These are phyloP conservation scores for Platalea minor DNA, from an alignment of 2,797 vertebrate genomes.

Conservation along the genomic window DNA sequence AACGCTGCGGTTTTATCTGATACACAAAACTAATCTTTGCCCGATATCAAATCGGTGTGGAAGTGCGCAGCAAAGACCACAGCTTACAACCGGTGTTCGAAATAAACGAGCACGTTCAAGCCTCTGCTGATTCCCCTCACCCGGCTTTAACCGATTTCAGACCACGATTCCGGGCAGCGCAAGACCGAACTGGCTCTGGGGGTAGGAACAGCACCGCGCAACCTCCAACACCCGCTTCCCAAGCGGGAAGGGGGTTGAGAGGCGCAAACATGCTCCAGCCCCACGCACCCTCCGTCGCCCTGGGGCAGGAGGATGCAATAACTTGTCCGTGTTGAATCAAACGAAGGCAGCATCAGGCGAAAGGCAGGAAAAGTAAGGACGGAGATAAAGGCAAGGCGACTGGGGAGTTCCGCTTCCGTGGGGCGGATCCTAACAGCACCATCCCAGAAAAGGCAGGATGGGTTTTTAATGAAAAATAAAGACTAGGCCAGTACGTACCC, in stretches of 20 bases:
- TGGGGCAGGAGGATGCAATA: not conserved
- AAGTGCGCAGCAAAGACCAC: not conserved
- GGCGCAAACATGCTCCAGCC: not conserved
- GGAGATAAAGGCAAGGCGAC: accelerated
- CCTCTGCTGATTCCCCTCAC: not conserved
- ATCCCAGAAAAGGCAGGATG: not conserved
- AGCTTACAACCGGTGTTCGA: not conserved
- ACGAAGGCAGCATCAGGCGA: accelerated
- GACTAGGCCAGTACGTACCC: not conserved
- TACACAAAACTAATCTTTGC: accelerated
- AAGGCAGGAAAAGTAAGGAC: not conserved
- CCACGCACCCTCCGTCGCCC: accelerated
- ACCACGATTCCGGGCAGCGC: not conserved
- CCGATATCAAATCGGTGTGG: accelerated
- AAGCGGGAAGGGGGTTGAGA: not conserved
- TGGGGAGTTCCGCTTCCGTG: not conserved
- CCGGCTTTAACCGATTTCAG: not conserved
- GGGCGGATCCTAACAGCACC: accelerated
- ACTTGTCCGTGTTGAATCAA: accelerated
- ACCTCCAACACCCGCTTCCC: accelerated
- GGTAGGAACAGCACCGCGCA: accelerated
- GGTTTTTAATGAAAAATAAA: not conserved
- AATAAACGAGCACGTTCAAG: no score
- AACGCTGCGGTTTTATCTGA: not conserved
- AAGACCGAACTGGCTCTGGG: no score